Evolutionary conservation across 2,113 vertebrate genomes (phyloP).

Genomic region (Microcebus tavaratra): DNA sequence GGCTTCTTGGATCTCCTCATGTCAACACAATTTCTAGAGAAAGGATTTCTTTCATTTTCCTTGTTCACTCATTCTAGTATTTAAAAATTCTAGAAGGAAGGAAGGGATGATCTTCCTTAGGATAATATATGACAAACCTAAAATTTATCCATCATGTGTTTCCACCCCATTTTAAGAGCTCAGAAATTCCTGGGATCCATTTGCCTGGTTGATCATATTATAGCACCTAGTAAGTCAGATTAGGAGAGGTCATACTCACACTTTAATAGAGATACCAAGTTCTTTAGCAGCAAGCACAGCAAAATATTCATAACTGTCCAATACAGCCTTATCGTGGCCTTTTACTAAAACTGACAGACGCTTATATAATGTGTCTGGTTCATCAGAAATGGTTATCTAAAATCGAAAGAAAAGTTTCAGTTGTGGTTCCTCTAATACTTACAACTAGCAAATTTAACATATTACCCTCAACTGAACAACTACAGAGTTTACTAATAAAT

Average conservation of each 20-base stretch:
- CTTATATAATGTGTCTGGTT: conserved; percentile 92
- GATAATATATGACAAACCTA: not conserved
- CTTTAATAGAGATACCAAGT: conserved; percentile 90
- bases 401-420: conserved; percentile 62
- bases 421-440: conserved; percentile 1
- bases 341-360: conserved; percentile 93
- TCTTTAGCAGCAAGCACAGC: conserved; percentile 93
- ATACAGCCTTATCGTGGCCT: conserved; percentile 92
- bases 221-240: not conserved
- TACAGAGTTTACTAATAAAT: not conserved
- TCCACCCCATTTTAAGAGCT: not conserved
- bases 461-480: not conserved
- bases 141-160: not conserved
- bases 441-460: not conserved
- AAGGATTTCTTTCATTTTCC: conserved; percentile 14
- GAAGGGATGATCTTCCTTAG: not conserved
- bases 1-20: not conserved
- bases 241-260: conserved; percentile 88
- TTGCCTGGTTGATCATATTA: not conserved
- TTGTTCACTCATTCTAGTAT: not conserved
- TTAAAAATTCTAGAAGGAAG: not conserved
- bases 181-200: not conserved
- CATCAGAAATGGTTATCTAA: conserved; percentile 91
- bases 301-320: conserved; percentile 98
- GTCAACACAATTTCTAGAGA: not conserved